phyloP scores from a whole-genome alignment of 2,797 vertebrate species.

The Lemur catta region DNA sequence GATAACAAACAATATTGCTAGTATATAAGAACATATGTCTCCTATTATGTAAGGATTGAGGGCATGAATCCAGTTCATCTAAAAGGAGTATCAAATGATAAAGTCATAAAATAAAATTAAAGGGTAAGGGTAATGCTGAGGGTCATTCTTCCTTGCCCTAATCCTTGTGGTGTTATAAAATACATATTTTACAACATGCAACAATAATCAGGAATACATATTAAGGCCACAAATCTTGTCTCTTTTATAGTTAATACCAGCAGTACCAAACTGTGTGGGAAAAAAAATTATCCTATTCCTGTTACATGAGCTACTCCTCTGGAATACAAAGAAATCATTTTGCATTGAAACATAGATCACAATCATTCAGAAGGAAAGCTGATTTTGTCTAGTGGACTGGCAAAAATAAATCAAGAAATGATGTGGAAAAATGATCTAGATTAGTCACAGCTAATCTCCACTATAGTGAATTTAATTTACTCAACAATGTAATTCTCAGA shows the following conservation, averaged over 20 bases:
- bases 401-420: conserved; percentile 65
- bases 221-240: conserved; percentile 21
- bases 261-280: not conserved
- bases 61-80: not conserved
- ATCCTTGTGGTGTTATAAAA: not conserved
- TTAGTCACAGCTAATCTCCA: conserved; percentile 46
- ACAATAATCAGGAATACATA: not conserved
- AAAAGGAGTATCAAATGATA: not conserved
- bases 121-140: not conserved
- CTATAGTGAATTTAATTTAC: conserved; percentile 45
- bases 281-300: not conserved
- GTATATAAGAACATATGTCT: not conserved
- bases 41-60: not conserved
- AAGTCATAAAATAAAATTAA: conserved; percentile 18
- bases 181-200: conserved; percentile 1
- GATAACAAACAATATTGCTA: not conserved
- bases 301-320: not conserved
- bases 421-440: conserved; percentile 10
- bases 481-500: conserved; percentile 43
- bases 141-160: not conserved
- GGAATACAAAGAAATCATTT: conserved; percentile 53
- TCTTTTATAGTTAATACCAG: not conserved
- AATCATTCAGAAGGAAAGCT: conserved; percentile 30
- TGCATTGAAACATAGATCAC: conserved; percentile 41
- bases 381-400: conserved; percentile 25